Base-by-base conservation (phyloP, 2,888 invertebrate species). In the Cephus rjabovi region DNA sequence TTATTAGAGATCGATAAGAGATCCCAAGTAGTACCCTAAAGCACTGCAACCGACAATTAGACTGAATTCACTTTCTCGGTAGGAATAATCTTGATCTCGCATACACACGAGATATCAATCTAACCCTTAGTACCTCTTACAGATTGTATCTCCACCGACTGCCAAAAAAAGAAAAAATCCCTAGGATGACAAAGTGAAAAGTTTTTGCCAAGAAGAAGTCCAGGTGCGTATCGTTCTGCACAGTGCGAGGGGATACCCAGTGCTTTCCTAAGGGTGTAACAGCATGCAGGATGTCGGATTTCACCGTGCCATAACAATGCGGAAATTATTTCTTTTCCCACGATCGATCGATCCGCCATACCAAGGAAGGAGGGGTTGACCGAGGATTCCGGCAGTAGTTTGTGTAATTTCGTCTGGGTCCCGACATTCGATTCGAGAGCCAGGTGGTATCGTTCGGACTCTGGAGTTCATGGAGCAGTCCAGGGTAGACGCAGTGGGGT, bases 371-470 rank as follows among this genome's bases (percentile, higher is more conserved):
- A 56, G 56, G 56, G 56, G 23, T 56, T 56, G 56, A 56, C 23
- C 56, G 9, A 56, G 56, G 56, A 56, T 56, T 56, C 74, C 70
- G 70, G 77, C 76, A 75, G 76, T 76, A 80, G 78, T 77, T 81
- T 79, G 77, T 78, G 79, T 81, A 80, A 81, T 83, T 82, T 83
- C 40, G 82, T 77, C 77, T 74, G 80, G 79, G 81, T 15, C 71
- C 33, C 71, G 71, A 71, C 34, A 71, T 71, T 71, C 71, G 71
- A 71, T 71, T 71, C 12, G 71, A 71, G 71, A 71, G 71, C 71
- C 71, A 71, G 71, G 71, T 71, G 71, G 71, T 30, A 71, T 71
- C 71, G 71, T 34, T 12, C 31, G 31, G 69, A 15, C 15, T 34
- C 34, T 56, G 73, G 37, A 34, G 56, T 23, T 68, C 70, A n/a